A percentile compares a stretch with the other conserved stretches of the same genome.
These are phyloP conservation scores for Gymnarchus niloticus DNA, from an alignment of 2,113 vertebrate genomes.

Conservation along the genomic window DNA sequence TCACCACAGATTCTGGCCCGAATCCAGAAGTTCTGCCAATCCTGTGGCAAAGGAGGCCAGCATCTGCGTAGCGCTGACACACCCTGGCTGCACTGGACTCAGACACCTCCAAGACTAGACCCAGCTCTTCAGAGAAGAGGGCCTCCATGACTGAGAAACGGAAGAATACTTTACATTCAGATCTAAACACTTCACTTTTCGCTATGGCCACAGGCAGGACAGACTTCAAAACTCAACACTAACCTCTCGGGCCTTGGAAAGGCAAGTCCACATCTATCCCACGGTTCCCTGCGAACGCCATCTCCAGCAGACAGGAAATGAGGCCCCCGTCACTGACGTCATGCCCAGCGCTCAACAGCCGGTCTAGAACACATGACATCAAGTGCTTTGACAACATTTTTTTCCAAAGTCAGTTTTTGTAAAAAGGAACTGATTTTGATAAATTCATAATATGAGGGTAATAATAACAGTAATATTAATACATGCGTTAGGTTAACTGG, in stretches of 20 bases:
- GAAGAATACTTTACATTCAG: background rate
- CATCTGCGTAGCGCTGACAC: constrained; percentile 55
- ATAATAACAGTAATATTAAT: background rate
- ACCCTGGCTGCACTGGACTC: constrained; percentile 48
- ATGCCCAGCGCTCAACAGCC: constrained; percentile 75
- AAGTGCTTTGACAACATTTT: background rate
- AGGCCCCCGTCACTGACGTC: constrained; percentile 88
- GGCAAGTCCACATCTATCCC: constrained; percentile 70
- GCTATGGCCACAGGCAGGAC: background rate
- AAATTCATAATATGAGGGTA: too few relatives aligned
- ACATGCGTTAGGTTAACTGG: background rate
- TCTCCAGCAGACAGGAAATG: constrained; percentile 78
- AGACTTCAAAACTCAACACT: constrained; percentile 28
- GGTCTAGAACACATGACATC: constrained; percentile 52
- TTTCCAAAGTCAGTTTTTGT: background rate
- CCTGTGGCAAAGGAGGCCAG: constrained; percentile 63
- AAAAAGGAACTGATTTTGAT: background rate
- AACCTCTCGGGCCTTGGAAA: constrained; percentile 60
- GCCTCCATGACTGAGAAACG: constrained; percentile 64
- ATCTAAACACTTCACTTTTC: background rate
- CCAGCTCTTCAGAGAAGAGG: constrained; percentile 81
- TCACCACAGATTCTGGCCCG: constrained; percentile 72
- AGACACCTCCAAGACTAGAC: constrained; percentile 75
- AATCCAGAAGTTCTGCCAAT: constrained; percentile 65
- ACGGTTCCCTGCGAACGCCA: constrained; percentile 86